phyloP scores from a whole-genome alignment of 2,888 invertebrate genomes.

The Deroplatys truncata region DNA sequence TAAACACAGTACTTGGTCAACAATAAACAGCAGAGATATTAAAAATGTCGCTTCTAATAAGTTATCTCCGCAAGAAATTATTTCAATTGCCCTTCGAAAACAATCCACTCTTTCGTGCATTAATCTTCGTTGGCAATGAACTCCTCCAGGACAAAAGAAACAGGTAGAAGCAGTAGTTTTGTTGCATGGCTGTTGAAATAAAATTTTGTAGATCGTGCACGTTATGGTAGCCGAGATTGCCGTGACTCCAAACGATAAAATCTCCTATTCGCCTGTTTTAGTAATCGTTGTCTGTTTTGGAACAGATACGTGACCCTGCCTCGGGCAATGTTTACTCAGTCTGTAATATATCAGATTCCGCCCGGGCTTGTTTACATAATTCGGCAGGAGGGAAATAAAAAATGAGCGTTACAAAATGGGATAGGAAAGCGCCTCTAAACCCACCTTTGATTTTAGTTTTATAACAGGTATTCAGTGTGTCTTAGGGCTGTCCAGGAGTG shows the following conservation, averaged over 20 bases:
- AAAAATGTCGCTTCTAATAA: too few species aligned
- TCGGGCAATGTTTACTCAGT: neutral
- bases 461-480: neutral
- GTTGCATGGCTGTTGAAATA: neutral
- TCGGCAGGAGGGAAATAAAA: neutral
- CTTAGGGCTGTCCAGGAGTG: neutral
- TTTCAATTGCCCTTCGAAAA: too few species aligned
- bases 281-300: neutral
- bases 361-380: neutral
- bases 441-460: neutral
- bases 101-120: too few species aligned
- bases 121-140: too few species aligned
- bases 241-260: neutral
- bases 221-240: neutral
- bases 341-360: neutral
- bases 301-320: neutral
- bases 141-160: too few species aligned
- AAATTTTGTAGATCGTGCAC: neutral
- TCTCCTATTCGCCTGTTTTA: neutral
- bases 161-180: neutral
- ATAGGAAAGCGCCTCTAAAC: neutral
- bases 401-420: neutral
- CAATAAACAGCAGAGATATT: too few species aligned
- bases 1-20: too few species aligned
- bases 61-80: too few species aligned